Evolutionary conservation across 2,888 invertebrate genomes (phyloP).

Genomic region (Cacoxenus indagator): DNA sequence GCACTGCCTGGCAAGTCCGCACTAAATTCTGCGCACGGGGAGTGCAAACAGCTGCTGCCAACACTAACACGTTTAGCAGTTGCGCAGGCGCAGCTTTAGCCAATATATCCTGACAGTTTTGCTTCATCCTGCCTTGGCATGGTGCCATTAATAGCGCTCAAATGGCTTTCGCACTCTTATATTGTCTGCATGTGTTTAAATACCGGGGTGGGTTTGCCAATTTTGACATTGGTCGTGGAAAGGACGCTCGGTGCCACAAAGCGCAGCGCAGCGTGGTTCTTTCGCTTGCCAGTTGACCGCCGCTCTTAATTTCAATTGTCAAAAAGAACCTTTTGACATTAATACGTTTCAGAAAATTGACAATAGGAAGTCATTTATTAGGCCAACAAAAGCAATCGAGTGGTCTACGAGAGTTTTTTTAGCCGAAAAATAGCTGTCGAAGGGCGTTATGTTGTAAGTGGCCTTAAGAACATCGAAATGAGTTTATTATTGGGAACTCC

Average conservation of each 20-base stretch:
- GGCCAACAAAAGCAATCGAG: constrained; percentile 46
- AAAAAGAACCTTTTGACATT: constrained; percentile 59
- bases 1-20: not conserved
- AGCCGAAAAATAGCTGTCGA: not conserved
- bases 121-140: not conserved
- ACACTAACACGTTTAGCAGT: constrained; percentile 1
- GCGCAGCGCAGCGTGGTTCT: constrained; percentile 15
- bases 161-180: constrained; percentile 7
- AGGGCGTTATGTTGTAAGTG: no score
- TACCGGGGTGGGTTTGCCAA: constrained; percentile 41
- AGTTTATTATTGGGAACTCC: no score
- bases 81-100: constrained; percentile 11
- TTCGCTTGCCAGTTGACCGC: constrained; percentile 52
- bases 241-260: constrained; percentile 24
- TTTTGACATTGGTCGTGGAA: constrained; percentile 20
- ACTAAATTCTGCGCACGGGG: no score
- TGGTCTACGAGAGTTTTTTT: not conserved
- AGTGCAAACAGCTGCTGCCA: not conserved
- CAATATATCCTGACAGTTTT: not conserved
- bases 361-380: constrained; percentile 58
- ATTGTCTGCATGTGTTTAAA: constrained; percentile 27
- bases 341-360: constrained; percentile 41
- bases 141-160: constrained; percentile 10
- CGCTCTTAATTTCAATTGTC: constrained; percentile 50
- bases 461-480: no score